Evolutionary conservation across 2,113 vertebrate genomes (phyloP), one percentile per base, ranked within the genome.

Genomic region (Polypterus bichir): DNA sequence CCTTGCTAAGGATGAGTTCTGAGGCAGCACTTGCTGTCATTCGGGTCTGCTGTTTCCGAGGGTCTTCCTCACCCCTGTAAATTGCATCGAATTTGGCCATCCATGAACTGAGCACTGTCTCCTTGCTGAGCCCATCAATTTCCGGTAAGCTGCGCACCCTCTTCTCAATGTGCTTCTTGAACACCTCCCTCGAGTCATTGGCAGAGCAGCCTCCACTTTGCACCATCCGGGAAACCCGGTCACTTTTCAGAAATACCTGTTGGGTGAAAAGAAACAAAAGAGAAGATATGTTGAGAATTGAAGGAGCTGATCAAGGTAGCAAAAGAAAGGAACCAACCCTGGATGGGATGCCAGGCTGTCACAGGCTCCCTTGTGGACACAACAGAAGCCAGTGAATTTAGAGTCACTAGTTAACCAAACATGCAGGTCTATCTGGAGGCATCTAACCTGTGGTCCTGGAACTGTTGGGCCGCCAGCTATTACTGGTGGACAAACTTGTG

Each of bases 151-250:
- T 98, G 48, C 96, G 92, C 52, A 98, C 96, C 1, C 96, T 82
- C 76, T 99, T 99, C 80, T 99, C 96, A 0, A 99, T 99, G 80
- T 99, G 96, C 71, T 99, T 99, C 80, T 99, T 99, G 73, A 99
- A 99, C 71, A 99, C 95, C 64, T 99, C 96, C 0, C 96, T 80
- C 0, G 92, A 97, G 73, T 99, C 95, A 0, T 86, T 97, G 1
- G 95, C 91, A 0, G 96, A 99, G 77, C 91, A 99, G 10, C 96
- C 96, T 0, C 96, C 96, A 0, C 96, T 97, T 77, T 98, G 96
- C 60, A 99, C 96, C 96, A 99, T 98, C 65, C 92, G 85, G 45
- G 85, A 93, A 11, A 99, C 93, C 0, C 96, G 91, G 73, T 99
- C 96, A 0, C 96, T 99, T 75, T 97, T 99, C 71, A 99, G 85